Conservation (phyloP, 2,797 vertebrate species). For the Balearica regulorum region DNA sequence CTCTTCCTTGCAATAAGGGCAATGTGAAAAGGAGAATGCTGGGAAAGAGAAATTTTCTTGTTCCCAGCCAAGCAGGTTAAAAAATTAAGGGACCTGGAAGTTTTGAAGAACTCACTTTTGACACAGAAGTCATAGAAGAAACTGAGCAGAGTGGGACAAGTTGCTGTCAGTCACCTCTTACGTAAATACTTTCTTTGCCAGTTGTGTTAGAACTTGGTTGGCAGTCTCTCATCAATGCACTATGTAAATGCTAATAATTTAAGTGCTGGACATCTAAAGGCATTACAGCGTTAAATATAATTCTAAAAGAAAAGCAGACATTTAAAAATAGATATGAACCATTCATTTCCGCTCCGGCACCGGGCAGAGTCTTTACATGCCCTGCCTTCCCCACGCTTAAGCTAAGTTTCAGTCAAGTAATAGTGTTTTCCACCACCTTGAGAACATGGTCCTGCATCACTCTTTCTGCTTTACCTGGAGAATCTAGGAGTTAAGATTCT, state of each 20-base stretch:
- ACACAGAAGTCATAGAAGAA: conserved; percentile 54
- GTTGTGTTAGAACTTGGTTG: not conserved
- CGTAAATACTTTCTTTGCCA: conserved; percentile 1
- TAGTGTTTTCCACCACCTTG: not conserved
- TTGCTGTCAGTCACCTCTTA: conserved; percentile 46
- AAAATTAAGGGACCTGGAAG: conserved; percentile 49
- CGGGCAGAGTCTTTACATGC: not conserved
- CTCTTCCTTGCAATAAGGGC: conserved; percentile 66
- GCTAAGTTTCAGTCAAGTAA: not conserved
- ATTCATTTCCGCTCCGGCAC: not conserved
- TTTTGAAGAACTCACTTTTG: conserved; percentile 50
- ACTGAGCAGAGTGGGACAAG: not conserved
- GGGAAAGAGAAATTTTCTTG: conserved; percentile 75
- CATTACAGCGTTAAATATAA: not conserved
- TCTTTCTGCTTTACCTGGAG: not conserved
- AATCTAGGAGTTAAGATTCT: not conserved
- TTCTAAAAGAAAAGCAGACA: not conserved
- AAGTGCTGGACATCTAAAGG: not conserved
- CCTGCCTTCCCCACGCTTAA: not conserved
- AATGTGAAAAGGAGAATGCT: conserved; percentile 71
- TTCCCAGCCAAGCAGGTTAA: conserved; percentile 77
- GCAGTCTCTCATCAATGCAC: not conserved
- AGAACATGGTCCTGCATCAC: not conserved
- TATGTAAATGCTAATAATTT: not conserved
- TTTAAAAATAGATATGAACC: not conserved